A percentile compares a stretch with the other conserved stretches of the same genome.
Conservation (phyloP, 2,797 vertebrate species). For the Phaenicophaeus curvirostris region DNA sequence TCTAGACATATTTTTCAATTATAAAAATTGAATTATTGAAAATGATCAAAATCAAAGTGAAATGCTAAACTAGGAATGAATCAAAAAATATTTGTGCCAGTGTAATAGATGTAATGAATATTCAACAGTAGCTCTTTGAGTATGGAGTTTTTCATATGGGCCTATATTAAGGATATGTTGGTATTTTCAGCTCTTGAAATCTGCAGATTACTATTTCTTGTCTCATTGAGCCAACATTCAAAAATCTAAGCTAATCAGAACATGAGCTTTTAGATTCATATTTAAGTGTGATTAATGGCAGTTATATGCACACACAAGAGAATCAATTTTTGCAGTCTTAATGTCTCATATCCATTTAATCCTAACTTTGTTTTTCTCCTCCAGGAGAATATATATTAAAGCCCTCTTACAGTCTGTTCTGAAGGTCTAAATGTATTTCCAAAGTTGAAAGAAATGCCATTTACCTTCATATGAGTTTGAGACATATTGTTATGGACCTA, state of each 20-base stretch:
- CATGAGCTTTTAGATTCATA: neutral
- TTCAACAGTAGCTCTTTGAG: neutral
- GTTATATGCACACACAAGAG: neutral
- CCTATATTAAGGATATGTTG: neutral
- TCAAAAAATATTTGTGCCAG: neutral
- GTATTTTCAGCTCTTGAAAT: neutral
- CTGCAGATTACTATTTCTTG: neutral
- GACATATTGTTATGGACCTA: accelerated
- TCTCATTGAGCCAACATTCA: neutral
- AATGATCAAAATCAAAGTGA: neutral
- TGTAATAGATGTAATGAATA: neutral
- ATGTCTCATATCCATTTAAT: neutral
- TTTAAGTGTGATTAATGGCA: neutral
- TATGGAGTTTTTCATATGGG: neutral
- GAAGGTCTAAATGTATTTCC: neutral
- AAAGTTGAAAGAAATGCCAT: neutral
- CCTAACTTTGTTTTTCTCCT: neutral
- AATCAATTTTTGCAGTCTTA: neutral
- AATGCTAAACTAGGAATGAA: neutral
- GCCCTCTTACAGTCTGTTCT: neutral
- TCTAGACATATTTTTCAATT: neutral
- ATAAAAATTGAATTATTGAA: neutral
- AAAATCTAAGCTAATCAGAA: neutral
- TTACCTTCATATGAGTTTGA: neutral
- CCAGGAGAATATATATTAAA: neutral